Evolutionary conservation across 37 sponge, comb jelly and placozoan species (phyloP), one percentile per base, ranked within the genome.

Genomic region (Geodia barretti): DNA sequence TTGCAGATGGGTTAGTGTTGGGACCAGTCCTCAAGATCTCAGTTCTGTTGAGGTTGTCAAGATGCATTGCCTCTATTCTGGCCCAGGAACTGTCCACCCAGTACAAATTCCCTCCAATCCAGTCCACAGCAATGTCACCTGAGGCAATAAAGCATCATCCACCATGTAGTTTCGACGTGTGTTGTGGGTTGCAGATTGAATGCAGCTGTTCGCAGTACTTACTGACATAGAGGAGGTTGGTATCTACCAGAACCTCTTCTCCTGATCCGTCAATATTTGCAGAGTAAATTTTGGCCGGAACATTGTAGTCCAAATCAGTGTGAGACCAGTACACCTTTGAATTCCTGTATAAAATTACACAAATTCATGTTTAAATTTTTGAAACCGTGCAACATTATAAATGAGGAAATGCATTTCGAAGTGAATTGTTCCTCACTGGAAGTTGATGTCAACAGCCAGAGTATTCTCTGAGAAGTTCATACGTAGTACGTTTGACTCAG

Each of bases 41-140:
- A 1, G 30, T 62, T 30, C 85, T 34, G n/a, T 77, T 33, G 11
- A 60, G 35, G 7, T 68, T 72, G 9, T 70, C 78, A 17, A 85
- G 41, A 72, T 85, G 64, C 23, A 77, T n/a, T 4, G 76, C 85
- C 41, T 77, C 78, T 5, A 85, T 72, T 17, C 39, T 40, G 14
- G 61, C 72, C 11, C 34, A 60, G 7, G 25, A 58, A 4, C 70
- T 58, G 31, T 95, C 96, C 1, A 81, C 67, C 90, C 90, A 95
- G 72, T 92, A 95, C 26, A 95, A 72, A 34, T 86, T 88, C 41
- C 64, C 76, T 1, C 43, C 76, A 1, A 89, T 34, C 94, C 94
- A 93, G 58, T 93, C 94, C 74, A 88, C 39, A 37, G 90, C 91
- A 62, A 93, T 74, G 30, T 79, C 94, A 70, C 68, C 91, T 80